phyloP scores from a whole-genome alignment of 2,797 vertebrate species.

The Gobionotothen gibberifrons region DNA sequence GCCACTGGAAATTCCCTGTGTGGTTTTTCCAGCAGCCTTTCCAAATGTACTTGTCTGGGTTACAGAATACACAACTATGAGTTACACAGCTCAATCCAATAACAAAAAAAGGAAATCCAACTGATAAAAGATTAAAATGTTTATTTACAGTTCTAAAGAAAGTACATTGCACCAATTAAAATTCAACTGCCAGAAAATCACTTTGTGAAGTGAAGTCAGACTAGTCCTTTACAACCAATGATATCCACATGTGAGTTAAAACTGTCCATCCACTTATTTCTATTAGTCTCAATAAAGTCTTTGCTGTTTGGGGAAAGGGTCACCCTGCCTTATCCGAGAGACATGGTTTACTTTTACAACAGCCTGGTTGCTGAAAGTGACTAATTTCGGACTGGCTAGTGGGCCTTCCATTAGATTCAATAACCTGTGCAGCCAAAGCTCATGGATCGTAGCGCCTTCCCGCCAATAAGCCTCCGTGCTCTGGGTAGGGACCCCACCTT shows the following conservation, averaged over 20 bases:
- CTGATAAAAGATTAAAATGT: constrained; percentile 68
- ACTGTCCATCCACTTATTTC: not conserved
- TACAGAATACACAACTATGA: too few relatives aligned
- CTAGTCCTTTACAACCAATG: constrained; percentile 7
- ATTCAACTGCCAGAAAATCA: constrained; percentile 5
- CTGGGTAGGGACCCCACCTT: constrained; percentile 58
- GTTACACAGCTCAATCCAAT: not conserved
- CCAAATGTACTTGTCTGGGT: not conserved
- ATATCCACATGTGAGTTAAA: not conserved
- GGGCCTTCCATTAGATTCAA: constrained; percentile 40
- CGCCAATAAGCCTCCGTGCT: constrained; percentile 84
- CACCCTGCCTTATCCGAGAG: not conserved
- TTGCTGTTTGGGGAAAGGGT: not conserved
- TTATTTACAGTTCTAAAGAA: constrained; percentile 83
- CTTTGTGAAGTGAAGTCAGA: not conserved
- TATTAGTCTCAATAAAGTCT: not conserved
- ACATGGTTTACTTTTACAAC: constrained; percentile 8
- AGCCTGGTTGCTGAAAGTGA: not conserved
- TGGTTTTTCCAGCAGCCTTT: not conserved
- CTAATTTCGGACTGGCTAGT: not conserved
- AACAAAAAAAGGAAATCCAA: not conserved
- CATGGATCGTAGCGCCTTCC: constrained; percentile 85
- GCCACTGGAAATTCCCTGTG: constrained; percentile 58
- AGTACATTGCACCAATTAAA: constrained; percentile 18
- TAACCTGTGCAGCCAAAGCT: constrained; percentile 86